Conservation (phyloP, 2,113 vertebrate species). For the Bostrychus sinensis region DNA sequence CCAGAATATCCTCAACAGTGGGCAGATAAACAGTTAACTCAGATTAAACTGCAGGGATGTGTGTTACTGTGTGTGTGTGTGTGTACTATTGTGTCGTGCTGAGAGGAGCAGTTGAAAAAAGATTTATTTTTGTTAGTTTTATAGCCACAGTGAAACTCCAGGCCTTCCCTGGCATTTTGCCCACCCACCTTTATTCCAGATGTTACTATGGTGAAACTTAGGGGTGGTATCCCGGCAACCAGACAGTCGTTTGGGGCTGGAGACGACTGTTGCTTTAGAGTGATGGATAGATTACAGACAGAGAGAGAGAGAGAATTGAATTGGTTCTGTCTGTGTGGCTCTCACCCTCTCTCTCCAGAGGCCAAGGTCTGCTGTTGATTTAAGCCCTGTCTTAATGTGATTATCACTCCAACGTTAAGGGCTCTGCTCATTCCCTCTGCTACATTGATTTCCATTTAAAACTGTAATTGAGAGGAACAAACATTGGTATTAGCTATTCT, state of each 20-base stretch:
- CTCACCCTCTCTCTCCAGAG: constrained; percentile 69
- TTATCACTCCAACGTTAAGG: constrained; percentile 72
- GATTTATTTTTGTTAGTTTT: constrained; percentile 85
- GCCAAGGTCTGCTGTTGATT: constrained; percentile 78
- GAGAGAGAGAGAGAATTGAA: constrained; percentile 57
- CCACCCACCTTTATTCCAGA: constrained; percentile 87
- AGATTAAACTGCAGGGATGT: constrained; percentile 48
- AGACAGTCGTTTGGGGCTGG: constrained; percentile 73
- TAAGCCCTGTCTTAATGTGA: constrained; percentile 76
- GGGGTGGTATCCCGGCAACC: constrained; percentile 82
- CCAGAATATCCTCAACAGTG: constrained; percentile 13
- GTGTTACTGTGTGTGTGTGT: constrained; percentile 29
- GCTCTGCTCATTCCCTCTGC: constrained; percentile 75
- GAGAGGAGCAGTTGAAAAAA: constrained; percentile 71
- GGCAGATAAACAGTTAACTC: constrained; percentile 55
- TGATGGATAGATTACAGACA: constrained; percentile 67
- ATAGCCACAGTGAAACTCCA: constrained; percentile 77
- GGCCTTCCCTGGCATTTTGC: constrained; percentile 79
- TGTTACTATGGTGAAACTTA: constrained; percentile 83
- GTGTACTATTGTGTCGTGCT: constrained; percentile 34
- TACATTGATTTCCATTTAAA: constrained; percentile 85
- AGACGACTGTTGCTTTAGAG: constrained; percentile 61
- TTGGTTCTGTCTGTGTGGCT: constrained; percentile 68
- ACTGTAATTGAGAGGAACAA: constrained; percentile 84
- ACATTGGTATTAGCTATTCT: constrained; percentile 78